These are phyloP conservation scores for Argyresthia goedartella DNA, from an alignment of 2,888 invertebrate genomes.

Conservation along the genomic window DNA sequence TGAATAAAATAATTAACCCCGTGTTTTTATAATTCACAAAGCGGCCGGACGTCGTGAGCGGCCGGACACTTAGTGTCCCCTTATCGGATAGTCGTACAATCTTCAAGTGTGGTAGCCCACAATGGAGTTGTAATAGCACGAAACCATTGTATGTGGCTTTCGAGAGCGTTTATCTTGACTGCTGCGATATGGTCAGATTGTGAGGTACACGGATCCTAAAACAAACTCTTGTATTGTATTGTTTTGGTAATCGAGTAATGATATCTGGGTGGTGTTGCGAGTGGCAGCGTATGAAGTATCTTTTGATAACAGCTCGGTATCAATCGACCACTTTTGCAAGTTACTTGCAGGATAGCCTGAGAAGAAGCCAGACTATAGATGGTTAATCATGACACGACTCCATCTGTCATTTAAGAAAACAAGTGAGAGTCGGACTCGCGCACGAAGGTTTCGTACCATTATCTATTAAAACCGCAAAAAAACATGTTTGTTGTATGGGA, in stretches of 20 bases:
- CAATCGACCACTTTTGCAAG: too few species aligned
- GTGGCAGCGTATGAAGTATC: not conserved
- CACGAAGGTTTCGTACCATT: too few species aligned
- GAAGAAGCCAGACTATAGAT: too few species aligned
- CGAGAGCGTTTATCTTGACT: constrained; percentile 28
- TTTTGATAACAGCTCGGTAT: too few species aligned
- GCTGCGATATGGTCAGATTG: not conserved
- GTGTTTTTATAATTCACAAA: constrained; percentile 70
- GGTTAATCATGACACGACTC: too few species aligned
- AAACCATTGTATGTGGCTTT: constrained; percentile 36
- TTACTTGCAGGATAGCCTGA: too few species aligned
- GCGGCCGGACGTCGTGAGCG: constrained; percentile 38
- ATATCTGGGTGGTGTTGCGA: not conserved
- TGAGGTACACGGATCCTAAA: not conserved
- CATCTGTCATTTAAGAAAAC: too few species aligned
- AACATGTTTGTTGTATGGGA: too few species aligned
- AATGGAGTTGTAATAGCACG: constrained; percentile 54
- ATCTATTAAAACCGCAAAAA: too few species aligned
- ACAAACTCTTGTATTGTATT: not conserved
- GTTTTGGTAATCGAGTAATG: not conserved
- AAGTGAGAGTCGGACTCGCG: too few species aligned
- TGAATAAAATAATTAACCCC: constrained; percentile 68
- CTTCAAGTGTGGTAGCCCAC: constrained; percentile 32
- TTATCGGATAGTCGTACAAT: constrained; percentile 51
- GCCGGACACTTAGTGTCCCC: constrained; percentile 17